Evolutionary conservation across 2,888 invertebrate genomes (phyloP).

Genomic region (Zonitis immaculata): DNA sequence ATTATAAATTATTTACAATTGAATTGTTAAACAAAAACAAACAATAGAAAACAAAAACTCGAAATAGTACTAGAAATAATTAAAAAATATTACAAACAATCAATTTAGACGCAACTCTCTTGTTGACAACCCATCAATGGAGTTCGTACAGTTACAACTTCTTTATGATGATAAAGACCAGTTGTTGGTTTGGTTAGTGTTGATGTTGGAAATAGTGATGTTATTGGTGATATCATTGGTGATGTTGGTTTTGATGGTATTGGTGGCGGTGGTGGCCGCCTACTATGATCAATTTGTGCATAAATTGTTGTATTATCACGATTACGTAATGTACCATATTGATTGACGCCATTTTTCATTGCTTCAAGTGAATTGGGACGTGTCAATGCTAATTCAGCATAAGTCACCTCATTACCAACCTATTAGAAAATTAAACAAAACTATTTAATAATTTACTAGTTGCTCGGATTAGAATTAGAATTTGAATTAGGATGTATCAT

Average conservation of each 20-base stretch:
- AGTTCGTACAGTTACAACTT: conserved; percentile 67
- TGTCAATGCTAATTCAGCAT: conserved; percentile 57
- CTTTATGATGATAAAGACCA: conserved; percentile 55
- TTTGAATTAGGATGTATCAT: too few relatives aligned
- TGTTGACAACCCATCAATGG: conserved; percentile 64
- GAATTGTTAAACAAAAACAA: neutral
- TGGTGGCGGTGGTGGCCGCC: conserved; percentile 46
- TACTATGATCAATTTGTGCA: conserved; percentile 68
- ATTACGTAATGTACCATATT: conserved; percentile 43
- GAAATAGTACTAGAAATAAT: neutral
- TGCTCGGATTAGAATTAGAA: too few relatives aligned
- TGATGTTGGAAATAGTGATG: conserved; percentile 42
- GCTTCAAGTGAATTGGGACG: conserved; percentile 53
- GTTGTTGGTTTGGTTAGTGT: conserved; percentile 37
- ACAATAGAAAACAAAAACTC: neutral
- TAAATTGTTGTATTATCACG: conserved; percentile 65
- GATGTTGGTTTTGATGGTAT: conserved; percentile 43
- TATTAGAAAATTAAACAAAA: conserved; percentile 15
- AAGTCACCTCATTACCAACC: conserved; percentile 55
- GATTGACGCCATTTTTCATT: conserved; percentile 44
- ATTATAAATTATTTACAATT: neutral
- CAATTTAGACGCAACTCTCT: conserved; percentile 64
- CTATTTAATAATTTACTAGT: too few relatives aligned
- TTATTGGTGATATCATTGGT: conserved; percentile 49
- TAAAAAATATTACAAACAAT: neutral